Percentiles rank a stretch among this genome's conserved stretches.
These are phyloP conservation scores for Archivesica marissinica DNA, from an alignment of 1,140 invertebrate species.

Conservation along the genomic window DNA sequence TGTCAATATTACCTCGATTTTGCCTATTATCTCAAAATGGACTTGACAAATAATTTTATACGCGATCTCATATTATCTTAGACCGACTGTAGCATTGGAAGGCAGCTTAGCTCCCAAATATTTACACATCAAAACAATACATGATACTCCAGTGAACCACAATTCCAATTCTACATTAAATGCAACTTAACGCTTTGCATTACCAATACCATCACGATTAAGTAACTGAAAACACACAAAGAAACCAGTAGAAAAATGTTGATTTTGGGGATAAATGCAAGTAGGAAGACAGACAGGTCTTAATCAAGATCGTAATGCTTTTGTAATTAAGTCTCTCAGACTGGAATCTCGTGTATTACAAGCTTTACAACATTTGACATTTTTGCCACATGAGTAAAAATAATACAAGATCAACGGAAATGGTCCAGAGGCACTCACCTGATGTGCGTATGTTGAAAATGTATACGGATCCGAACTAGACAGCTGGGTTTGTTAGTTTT, in stretches of 20 bases:
- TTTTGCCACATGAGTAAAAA: too few species aligned
- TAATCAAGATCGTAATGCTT: neutral
- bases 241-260: neutral
- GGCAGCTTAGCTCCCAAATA: slow-evolving; percentile 6
- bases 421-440: too few species aligned
- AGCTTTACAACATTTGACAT: too few species aligned
- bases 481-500: too few species aligned
- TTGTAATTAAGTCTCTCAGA: neutral
- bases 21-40: too few species aligned
- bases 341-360: too few species aligned
- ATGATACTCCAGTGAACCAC: neutral
- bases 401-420: too few species aligned
- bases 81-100: neutral
- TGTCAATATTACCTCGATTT: too few species aligned
- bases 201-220: neutral
- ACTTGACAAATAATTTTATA: too few species aligned
- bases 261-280: neutral
- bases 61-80: too few species aligned
- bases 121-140: neutral
- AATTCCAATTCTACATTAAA: neutral
- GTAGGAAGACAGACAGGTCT: neutral
- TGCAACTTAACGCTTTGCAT: neutral
- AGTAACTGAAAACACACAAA: neutral
- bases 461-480: too few species aligned
- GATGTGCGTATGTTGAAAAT: too few species aligned